phyloP scores from a whole-genome alignment of 2,888 invertebrate species.

The Masnerella sp. region DNA sequence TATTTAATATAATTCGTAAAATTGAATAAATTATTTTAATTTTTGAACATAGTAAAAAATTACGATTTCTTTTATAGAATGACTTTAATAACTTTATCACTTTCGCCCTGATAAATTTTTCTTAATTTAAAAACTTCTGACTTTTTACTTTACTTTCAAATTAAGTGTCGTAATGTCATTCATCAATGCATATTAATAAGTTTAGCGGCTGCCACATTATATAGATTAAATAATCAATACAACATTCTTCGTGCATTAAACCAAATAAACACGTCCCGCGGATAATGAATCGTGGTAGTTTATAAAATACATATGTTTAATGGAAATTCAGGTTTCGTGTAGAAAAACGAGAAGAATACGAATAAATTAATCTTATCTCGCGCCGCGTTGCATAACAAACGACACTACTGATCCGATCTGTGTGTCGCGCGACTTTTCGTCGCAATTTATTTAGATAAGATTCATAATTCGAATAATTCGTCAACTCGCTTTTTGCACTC shows the following conservation, averaged over 20 bases:
- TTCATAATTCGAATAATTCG: conserved; percentile 36
- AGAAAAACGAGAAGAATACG: conserved; percentile 50
- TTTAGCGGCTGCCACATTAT: conserved; percentile 23
- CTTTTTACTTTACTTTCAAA: conserved; percentile 15
- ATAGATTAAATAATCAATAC: conserved; percentile 43
- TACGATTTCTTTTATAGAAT: too few relatives aligned
- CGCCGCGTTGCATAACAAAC: conserved; percentile 49
- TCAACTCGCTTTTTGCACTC: too few relatives aligned
- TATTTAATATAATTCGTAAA: too few relatives aligned
- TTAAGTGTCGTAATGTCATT: conserved; percentile 26
- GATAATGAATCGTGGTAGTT: conserved; percentile 35
- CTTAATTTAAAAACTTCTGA: too few relatives aligned
- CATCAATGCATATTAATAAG: conserved; percentile 37
- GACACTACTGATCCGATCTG: conserved; percentile 39
- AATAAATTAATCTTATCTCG: conserved; percentile 57
- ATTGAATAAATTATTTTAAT: too few relatives aligned
- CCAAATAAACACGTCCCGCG: conserved; percentile 23
- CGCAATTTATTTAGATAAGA: conserved; percentile 34
- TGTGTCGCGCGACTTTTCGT: conserved; percentile 41
- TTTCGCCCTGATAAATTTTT: too few relatives aligned
- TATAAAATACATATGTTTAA: conserved; percentile 48
- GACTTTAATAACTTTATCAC: too few relatives aligned
- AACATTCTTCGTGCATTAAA: conserved; percentile 43
- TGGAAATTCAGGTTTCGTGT: conserved; percentile 53
- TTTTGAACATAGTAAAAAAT: too few relatives aligned